A percentile compares a stretch with the other conserved stretches of the same genome.
phyloP scores from a whole-genome alignment of 1,140 invertebrate species.

The Argopecten irradians region DNA sequence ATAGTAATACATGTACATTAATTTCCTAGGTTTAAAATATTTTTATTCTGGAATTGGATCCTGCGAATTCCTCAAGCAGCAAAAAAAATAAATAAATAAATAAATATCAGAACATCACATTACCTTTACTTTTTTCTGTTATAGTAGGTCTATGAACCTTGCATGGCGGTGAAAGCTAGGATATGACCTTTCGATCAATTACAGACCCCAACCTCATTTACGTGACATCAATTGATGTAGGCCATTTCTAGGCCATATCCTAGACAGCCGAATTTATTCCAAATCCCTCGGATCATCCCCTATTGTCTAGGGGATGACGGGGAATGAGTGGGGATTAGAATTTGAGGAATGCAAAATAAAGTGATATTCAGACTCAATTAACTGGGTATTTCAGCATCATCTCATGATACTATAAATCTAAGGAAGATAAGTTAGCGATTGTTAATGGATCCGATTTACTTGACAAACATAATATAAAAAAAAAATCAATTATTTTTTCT shows the following conservation, averaged over 20 bases:
- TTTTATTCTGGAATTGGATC: too few species aligned
- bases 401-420: neutral
- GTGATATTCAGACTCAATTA: neutral
- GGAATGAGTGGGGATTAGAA: neutral
- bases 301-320: neutral
- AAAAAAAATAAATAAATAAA: too few species aligned
- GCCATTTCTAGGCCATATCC: neutral
- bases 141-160: too few species aligned
- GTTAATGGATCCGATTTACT: neutral
- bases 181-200: neutral
- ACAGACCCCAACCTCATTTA: neutral
- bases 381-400: neutral
- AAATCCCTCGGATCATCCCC: neutral
- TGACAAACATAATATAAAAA: neutral
- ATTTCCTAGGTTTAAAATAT: too few species aligned
- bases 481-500: too few species aligned
- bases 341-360: neutral
- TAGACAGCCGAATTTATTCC: neutral
- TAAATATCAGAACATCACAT: too few species aligned
- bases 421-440: neutral
- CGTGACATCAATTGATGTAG: neutral
- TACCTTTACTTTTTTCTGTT: too few species aligned
- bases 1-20: too few species aligned
- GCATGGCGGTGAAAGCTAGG: neutral
- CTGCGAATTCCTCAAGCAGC: too few species aligned